These are phyloP conservation scores for Pandemis corylana DNA, from an alignment of 2,888 invertebrate species.

Conservation along the genomic window DNA sequence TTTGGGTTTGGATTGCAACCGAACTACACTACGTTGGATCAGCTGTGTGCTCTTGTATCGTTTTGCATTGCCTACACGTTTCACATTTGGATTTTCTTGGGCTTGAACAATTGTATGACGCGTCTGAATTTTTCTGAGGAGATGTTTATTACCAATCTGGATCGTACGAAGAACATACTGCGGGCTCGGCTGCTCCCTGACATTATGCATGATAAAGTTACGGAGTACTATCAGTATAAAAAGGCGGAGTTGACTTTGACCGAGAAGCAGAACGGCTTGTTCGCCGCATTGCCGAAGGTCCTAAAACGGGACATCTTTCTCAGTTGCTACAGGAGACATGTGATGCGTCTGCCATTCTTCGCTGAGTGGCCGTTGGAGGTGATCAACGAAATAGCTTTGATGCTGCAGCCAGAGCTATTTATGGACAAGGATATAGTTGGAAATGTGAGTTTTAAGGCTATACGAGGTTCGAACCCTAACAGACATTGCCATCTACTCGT, in stretches of 20 bases:
- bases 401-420: conserved; percentile 51
- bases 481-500: too few species aligned
- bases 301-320: conserved; percentile 50
- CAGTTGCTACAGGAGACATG: conserved; percentile 42
- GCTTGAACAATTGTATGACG: conserved; percentile 49
- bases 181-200: conserved; percentile 50
- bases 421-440: conserved; percentile 49
- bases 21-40: conserved; percentile 47
- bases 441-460: conserved; percentile 49
- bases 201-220: conserved; percentile 46
- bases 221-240: conserved; percentile 48
- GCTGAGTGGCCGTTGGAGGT: conserved; percentile 52
- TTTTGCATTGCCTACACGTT: conserved; percentile 51
- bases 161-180: conserved; percentile 44
- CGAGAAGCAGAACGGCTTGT: conserved; percentile 48
- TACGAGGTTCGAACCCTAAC: too few species aligned
- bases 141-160: conserved; percentile 31
- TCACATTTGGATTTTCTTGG: conserved; percentile 52
- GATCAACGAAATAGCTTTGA: conserved; percentile 45
- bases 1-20: conserved; percentile 48
- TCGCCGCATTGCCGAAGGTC: conserved; percentile 45
- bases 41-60: conserved; percentile 47
- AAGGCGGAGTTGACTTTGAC: conserved; percentile 44
- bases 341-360: conserved; percentile 53
- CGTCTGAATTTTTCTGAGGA: conserved; percentile 45